Evolutionary conservation across 1,140 invertebrate species (phyloP).

Genomic region (roundworm (Caenorhabditis elegans)): WBcel235 BX284602.5:7115501-7116000

Average conservation of each 20-base stretch:
- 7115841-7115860: not conserved
- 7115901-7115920: not conserved
- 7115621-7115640: slow-evolving; percentile 58
- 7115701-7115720: slow-evolving; percentile 49
- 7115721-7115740: not conserved
- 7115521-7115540: no score
- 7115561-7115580: slow-evolving; percentile 50
- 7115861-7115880: slow-evolving; percentile 14
- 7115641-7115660: slow-evolving; percentile 57
- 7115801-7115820: slow-evolving; percentile 61
- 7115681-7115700: slow-evolving; percentile 64
- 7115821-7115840: not conserved
- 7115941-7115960: slow-evolving; percentile 11
- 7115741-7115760: slow-evolving; percentile 54
- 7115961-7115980: slow-evolving; percentile 3
- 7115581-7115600: slow-evolving; percentile 64
- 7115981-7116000: not conserved
- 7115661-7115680: slow-evolving; percentile 65
- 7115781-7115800: slow-evolving; percentile 62
- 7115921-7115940: slow-evolving; percentile 28
- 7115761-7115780: slow-evolving; percentile 59
- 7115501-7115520: no score
- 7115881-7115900: slow-evolving; percentile 3
- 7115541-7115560: no score
- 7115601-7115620: slow-evolving; percentile 58